Conservation (phyloP, 1,140 invertebrate species). For the Drosophila athabasca region DNA sequence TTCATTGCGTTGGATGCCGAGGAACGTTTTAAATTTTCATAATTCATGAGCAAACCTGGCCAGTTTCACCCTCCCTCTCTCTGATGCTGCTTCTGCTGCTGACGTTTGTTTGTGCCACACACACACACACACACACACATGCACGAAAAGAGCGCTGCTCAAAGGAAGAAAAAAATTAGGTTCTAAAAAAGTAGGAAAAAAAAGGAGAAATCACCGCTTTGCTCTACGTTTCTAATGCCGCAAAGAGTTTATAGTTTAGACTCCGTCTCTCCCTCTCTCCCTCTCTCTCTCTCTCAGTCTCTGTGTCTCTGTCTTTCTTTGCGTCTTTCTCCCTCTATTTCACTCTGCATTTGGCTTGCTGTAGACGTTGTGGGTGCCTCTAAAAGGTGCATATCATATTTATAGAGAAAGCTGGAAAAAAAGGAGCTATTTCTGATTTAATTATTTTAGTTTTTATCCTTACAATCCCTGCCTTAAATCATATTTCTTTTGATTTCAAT, state of each 20-base stretch:
- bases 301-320: too few species aligned
- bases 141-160: slow-evolving; percentile 3
- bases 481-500: too few species aligned
- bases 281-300: slow-evolving; percentile 3
- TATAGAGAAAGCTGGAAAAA: too few species aligned
- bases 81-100: slow-evolving; percentile 50
- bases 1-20: slow-evolving; percentile 49
- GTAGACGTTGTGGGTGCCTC: too few species aligned
- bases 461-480: too few species aligned
- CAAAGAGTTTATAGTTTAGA: slow-evolving; percentile 79
- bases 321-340: too few species aligned
- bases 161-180: too few species aligned
- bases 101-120: slow-evolving; percentile 61
- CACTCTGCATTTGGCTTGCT: neutral
- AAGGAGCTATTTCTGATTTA: too few species aligned
- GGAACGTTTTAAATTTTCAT: slow-evolving; percentile 70
- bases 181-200: slow-evolving; percentile 11
- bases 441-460: too few species aligned
- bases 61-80: neutral
- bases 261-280: slow-evolving; percentile 11
- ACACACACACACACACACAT: slow-evolving; percentile 34
- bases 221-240: slow-evolving; percentile 70
- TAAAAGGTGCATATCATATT: too few species aligned
- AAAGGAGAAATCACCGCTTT: slow-evolving; percentile 59
- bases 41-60: slow-evolving; percentile 60